Evolutionary conservation across 2,888 invertebrate species (phyloP), one percentile per base, ranked within the genome.

Genomic region (Volucella bombylans): DNA sequence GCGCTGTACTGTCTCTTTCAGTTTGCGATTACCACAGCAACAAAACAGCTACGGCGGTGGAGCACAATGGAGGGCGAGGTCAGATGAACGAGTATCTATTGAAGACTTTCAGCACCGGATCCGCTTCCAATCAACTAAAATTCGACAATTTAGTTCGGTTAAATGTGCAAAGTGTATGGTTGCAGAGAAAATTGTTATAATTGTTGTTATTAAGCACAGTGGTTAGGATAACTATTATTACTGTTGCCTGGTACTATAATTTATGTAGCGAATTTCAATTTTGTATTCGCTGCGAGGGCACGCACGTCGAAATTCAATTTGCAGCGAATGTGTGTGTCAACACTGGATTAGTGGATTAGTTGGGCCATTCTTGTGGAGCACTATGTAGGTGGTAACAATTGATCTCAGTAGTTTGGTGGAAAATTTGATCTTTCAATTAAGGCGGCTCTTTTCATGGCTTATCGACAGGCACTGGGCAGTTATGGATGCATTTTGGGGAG

Each of bases 91-190:
- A 64, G 64, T 57, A 61, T 38, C 45, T 31, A 31, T 31, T 31
- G 31, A 31, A 31, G 12, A 12, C 45, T 43, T 52, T 54, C 15
- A n/a, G 49, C 12, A 11, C 31, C 43, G n/a, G 54, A 64, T 49
- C 74, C 49, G 52, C 64, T 74, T 83, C 80, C 83, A 83, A 80
- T 83, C 83, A 83, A 83, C 79, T 83, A 74, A 65, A 74, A 80
- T 80, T 83, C 59, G 61, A 61, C 57, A 64, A 68, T 78, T 82
- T 59, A 52, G 78, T 68, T 71, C 55, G 62, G 68, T 62, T 67
- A 78, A 72, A 78, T 78, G 72, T 72, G 72, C 65, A 47, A 49
- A 43, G 31, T 9, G 39, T 31, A n/a, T 38, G 47, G 14, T 78
- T 49, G n/a, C 41, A 14, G 43, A 41, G 71, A 47, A 81, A 80